phyloP scores from a whole-genome alignment of 2,797 vertebrate genomes.

The Thunnus albacares region DNA sequence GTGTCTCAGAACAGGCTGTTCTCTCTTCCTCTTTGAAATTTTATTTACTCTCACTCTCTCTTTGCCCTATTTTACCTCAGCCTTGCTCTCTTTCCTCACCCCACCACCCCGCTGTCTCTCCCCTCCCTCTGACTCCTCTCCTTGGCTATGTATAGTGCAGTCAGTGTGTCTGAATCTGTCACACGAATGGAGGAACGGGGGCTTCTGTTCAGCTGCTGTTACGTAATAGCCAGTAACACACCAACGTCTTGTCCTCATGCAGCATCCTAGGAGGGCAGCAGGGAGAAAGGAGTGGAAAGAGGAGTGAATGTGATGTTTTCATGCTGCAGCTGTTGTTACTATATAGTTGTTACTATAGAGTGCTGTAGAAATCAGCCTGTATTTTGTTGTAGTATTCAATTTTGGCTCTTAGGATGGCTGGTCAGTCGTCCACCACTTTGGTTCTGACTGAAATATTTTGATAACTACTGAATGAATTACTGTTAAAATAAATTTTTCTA shows the following conservation, averaged over 20 bases:
- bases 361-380: not conserved
- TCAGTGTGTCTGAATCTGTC: slow-evolving; percentile 63
- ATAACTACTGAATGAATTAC: not conserved
- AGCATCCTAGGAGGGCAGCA: slow-evolving; percentile 43
- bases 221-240: slow-evolving; percentile 70
- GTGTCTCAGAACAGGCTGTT: slow-evolving; percentile 41
- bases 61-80: slow-evolving; percentile 46
- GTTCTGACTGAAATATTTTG: not conserved
- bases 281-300: slow-evolving; percentile 25
- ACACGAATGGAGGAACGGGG: slow-evolving; percentile 64
- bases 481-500: not conserved
- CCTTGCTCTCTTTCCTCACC: slow-evolving; percentile 17
- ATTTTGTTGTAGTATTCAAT: not conserved
- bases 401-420: no score
- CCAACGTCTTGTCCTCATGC: slow-evolving; percentile 61
- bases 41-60: slow-evolving; percentile 24
- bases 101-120: not conserved
- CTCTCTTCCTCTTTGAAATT: slow-evolving; percentile 39
- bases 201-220: slow-evolving; percentile 59
- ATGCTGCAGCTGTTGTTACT: slow-evolving; percentile 26
- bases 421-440: no score
- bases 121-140: slow-evolving; percentile 34
- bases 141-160: slow-evolving; percentile 50
- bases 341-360: not conserved
- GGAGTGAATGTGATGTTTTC: slow-evolving; percentile 49